Percentiles rank a stretch among this genome's conserved stretches.
Conservation (phyloP, 2,797 vertebrate species). For the Anguilla pacifica region DNA sequence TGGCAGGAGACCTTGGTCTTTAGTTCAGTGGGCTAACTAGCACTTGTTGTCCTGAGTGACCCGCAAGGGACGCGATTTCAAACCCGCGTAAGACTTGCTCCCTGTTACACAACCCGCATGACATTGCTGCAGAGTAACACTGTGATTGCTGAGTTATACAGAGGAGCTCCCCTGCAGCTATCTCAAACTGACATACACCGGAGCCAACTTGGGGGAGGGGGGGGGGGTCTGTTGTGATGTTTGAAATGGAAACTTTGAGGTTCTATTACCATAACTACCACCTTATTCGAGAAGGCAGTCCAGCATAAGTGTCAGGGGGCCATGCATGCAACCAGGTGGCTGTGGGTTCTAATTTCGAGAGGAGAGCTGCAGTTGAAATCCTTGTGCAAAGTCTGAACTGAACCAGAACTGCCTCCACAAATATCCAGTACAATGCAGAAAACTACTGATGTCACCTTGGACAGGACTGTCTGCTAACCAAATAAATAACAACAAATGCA, state of each 20-base stretch:
- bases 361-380: background rate
- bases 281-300: background rate
- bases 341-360: background rate
- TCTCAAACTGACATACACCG: background rate
- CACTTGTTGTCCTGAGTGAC: too few relatives aligned
- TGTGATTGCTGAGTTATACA: background rate
- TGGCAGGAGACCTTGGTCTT: background rate
- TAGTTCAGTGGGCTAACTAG: background rate
- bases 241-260: background rate
- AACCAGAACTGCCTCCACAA: background rate
- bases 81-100: background rate
- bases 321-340: background rate
- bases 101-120: background rate
- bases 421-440: background rate
- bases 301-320: background rate
- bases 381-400: background rate
- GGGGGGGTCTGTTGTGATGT: background rate
- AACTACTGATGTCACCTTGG: background rate
- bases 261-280: background rate
- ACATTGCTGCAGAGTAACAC: background rate
- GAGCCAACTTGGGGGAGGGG: background rate
- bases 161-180: background rate
- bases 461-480: background rate
- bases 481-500: background rate
- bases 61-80: background rate